A percentile compares a stretch with the other conserved stretches of the same genome.
phyloP scores from a whole-genome alignment of 2,113 vertebrate genomes.

The Podocnemis expansa region DNA sequence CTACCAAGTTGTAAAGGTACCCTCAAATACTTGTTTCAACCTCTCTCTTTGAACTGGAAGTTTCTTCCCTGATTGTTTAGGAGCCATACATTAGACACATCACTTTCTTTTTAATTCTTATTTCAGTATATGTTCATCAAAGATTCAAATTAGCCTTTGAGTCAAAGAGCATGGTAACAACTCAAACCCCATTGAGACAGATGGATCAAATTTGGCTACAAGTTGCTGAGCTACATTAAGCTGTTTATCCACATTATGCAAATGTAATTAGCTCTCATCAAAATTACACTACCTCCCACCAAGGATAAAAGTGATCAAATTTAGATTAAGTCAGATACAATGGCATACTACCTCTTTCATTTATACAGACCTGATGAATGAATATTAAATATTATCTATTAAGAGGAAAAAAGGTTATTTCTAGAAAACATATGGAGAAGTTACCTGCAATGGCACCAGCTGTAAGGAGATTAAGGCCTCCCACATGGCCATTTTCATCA shows the following conservation, averaged over 20 bases:
- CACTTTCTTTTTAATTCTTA: constrained; percentile 48
- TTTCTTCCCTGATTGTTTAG: constrained; percentile 20
- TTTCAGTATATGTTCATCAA: constrained; percentile 65
- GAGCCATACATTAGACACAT: constrained; percentile 14
- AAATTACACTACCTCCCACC: constrained; percentile 79
- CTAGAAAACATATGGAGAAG: constrained; percentile 50
- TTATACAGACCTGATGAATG: constrained; percentile 61
- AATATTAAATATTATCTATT: constrained; percentile 69
- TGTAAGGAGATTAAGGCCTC: constrained; percentile 91
- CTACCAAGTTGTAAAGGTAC: background rate
- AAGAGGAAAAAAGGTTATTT: background rate
- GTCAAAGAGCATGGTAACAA: constrained; percentile 71
- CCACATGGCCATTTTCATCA: constrained; percentile 90
- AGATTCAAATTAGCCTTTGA: constrained; percentile 70
- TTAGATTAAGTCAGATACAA: constrained; percentile 81
- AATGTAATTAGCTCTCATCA: constrained; percentile 88
- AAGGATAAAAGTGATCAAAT: constrained; percentile 79
- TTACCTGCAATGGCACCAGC: constrained; percentile 98
- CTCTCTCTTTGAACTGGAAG: constrained; percentile 14
- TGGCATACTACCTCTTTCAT: constrained; percentile 73
- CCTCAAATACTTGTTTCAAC: background rate
- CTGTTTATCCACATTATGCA: constrained; percentile 90
- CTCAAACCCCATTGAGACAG: constrained; percentile 79
- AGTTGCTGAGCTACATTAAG: constrained; percentile 83
- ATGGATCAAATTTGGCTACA: constrained; percentile 81